A percentile compares a stretch with the other conserved stretches of the same genome.
Evolutionary conservation across 2,113 vertebrate genomes (phyloP).

Genomic region (Glareola pratincola): DNA sequence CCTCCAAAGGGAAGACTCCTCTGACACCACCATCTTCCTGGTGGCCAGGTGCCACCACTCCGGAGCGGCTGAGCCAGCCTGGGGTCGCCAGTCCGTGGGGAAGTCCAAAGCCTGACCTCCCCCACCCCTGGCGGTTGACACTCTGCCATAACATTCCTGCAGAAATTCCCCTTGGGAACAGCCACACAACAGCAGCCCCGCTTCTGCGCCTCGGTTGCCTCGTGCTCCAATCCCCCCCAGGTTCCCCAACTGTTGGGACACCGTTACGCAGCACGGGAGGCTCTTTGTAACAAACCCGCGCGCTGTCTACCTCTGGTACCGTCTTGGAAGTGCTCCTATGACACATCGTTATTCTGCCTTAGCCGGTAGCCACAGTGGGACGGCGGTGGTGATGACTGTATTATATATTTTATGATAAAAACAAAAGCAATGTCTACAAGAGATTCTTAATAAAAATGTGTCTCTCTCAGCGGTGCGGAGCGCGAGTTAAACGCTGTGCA

Average conservation of each 20-base stretch:
- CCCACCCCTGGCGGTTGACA: not conserved
- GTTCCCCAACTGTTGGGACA: accelerated
- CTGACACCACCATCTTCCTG: not conserved
- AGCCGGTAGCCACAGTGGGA: not conserved
- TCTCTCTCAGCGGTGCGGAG: not conserved
- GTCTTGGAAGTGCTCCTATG: not conserved
- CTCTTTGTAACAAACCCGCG: not conserved
- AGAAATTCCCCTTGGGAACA: not conserved
- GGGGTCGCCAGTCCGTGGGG: not conserved
- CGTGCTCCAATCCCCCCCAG: accelerated
- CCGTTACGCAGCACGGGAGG: not conserved
- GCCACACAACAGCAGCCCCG: accelerated
- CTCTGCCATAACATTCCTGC: not conserved
- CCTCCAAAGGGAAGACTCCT: not conserved
- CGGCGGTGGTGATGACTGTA: not conserved
- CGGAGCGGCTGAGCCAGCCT: accelerated
- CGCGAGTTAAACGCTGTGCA: not conserved
- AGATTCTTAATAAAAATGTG: not conserved
- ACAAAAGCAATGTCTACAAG: not conserved
- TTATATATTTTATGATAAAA: slow-evolving; percentile 42
- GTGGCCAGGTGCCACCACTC: accelerated
- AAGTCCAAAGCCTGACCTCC: not conserved
- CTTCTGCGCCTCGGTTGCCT: accelerated
- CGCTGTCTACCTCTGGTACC: accelerated
- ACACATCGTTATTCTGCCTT: not conserved